Conservation (phyloP, 2,797 vertebrate genomes). For the Sylvia borin region DNA sequence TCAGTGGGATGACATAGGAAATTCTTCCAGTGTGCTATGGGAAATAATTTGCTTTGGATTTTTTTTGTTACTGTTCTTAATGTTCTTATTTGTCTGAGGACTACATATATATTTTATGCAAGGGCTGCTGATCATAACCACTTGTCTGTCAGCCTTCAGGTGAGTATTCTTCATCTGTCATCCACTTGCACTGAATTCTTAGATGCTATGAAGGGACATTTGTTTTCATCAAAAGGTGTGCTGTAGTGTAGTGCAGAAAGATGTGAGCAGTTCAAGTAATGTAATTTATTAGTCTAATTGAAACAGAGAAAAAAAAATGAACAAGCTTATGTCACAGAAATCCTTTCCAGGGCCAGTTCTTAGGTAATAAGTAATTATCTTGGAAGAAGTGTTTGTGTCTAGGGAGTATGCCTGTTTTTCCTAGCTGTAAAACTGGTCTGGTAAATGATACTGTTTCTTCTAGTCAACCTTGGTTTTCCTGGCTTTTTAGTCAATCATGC, state of each 20-base stretch:
- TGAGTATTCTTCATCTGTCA: background rate
- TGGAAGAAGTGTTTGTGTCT: background rate
- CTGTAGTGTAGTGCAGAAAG: background rate
- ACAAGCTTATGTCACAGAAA: background rate
- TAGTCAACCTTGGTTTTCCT: background rate
- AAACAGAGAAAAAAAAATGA: background rate
- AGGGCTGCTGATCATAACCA: background rate
- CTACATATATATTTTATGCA: background rate
- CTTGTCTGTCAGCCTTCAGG: background rate
- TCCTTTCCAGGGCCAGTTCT: background rate
- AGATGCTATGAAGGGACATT: background rate
- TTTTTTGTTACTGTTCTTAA: background rate
- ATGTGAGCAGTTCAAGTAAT: background rate
- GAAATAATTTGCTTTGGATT: background rate
- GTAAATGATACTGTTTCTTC: background rate
- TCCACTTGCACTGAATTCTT: background rate
- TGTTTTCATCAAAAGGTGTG: background rate
- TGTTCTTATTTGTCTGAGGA: background rate
- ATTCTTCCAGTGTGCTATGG: background rate
- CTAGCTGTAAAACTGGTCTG: background rate
- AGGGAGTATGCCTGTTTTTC: background rate
- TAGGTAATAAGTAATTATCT: background rate
- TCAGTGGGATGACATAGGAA: background rate
- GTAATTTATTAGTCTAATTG: background rate
- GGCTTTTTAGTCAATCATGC: background rate